Evolutionary conservation across 1,140 invertebrate genomes (phyloP), one percentile per base, ranked within the genome.

Genomic region (Aradophagus sp.): DNA sequence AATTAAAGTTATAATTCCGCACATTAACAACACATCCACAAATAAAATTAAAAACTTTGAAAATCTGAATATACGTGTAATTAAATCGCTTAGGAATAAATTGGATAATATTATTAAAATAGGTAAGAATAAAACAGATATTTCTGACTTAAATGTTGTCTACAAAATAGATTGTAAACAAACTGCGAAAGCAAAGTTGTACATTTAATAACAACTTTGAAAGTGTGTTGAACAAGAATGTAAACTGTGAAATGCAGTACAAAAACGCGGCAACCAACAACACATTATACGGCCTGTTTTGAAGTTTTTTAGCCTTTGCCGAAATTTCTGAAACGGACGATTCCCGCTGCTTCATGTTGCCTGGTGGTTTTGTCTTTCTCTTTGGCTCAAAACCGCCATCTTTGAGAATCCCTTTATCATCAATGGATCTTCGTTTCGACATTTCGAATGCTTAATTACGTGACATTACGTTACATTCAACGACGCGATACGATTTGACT

Each of bases 381-480:
- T 29, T 52, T 38, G 20, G 47, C 36, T 52, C 20, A 52, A 38
- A 52, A 52, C 35, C 20, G 14, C 3, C 23, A 38, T 38, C 47
- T 38, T 52, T 23, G 34, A 20, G 23, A 27, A 10, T 52, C 34
- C 47, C 34, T 52, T 52, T 52, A 16, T 36, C 20, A 52, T 38
- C 47, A 38, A 36, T 38, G 12, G 47, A 38, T 27, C 47, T 15
- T 52, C 47, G 20, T 52, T 52, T 38, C 20, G 32, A 17, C 34
- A 52, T 52, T 52, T 52, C 15, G n/a, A 52, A 48, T 48, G 44
- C 44, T 48, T 48, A 48, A 34, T 35, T 48, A 48, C 44, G 44
- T 35, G 44, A 48, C 14, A 48, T 23, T 48, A 48, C 17, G 29
- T 48, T 48, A 34, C 29, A 48, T 48, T 34, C 23, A 52, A 26